Conservation (phyloP, 2,888 invertebrate species). For the Clivina fossor region DNA sequence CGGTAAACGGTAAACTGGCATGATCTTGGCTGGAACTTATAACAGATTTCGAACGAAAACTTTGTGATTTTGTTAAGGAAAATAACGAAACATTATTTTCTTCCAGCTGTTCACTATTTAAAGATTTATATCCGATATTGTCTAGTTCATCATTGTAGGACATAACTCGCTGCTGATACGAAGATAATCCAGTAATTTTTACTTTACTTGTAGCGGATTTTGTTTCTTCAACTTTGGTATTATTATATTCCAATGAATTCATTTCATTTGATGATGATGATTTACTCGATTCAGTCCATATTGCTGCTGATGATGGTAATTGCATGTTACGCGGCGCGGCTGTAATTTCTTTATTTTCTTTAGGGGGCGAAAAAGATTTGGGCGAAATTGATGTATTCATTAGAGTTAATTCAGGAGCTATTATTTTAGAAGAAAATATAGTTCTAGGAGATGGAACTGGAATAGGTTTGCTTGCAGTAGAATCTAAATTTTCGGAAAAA, state of each 20-base stretch:
- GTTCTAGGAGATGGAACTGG: slow-evolving; percentile 41
- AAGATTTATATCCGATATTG: slow-evolving; percentile 48
- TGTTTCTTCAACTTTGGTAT: slow-evolving; percentile 19
- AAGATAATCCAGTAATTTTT: slow-evolving; percentile 57
- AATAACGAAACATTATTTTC: slow-evolving; percentile 55
- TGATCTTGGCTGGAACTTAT: slow-evolving; percentile 19
- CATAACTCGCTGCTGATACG: slow-evolving; percentile 59
- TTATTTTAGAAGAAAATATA: slow-evolving; percentile 30
- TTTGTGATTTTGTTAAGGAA: slow-evolving; percentile 70
- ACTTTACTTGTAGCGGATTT: slow-evolving; percentile 49
- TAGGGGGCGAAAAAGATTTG: slow-evolving; percentile 14
- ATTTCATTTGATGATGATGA: not conserved
- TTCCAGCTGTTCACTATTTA: slow-evolving; percentile 47
- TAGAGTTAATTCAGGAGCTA: slow-evolving; percentile 17
- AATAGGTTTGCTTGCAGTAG: slow-evolving; percentile 34
- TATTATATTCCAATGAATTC: slow-evolving; percentile 4
- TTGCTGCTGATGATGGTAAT: slow-evolving; percentile 2
- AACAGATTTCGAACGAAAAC: slow-evolving; percentile 60
- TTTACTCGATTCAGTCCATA: not conserved
- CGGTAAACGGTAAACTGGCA: slow-evolving; percentile 53
- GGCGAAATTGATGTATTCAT: slow-evolving; percentile 15
- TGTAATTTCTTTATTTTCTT: slow-evolving; percentile 1
- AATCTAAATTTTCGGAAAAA: slow-evolving; percentile 35
- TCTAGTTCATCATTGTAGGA: slow-evolving; percentile 49
- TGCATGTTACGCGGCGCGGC: slow-evolving; percentile 5